phyloP scores from a whole-genome alignment of 2,888 invertebrate species.

The Leptinotarsa peninsularis region DNA sequence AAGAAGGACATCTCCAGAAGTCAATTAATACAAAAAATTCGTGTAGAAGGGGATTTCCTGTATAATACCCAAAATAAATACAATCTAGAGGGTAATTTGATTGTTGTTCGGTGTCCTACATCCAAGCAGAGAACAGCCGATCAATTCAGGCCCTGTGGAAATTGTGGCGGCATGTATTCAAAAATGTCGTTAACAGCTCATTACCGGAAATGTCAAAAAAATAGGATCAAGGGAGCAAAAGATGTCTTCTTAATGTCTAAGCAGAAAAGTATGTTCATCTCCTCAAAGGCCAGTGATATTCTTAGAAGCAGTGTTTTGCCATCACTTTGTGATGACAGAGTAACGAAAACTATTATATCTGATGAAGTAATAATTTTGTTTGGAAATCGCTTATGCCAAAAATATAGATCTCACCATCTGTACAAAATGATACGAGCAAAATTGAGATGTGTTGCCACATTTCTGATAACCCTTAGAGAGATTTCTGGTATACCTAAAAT shows the following conservation, averaged over 20 bases:
- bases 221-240: constrained; percentile 12
- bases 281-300: constrained; percentile 24
- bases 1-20: constrained; percentile 13
- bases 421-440: constrained; percentile 26
- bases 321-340: constrained; percentile 20
- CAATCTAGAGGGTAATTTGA: constrained; percentile 26
- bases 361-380: constrained; percentile 29
- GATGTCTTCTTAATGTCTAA: constrained; percentile 17
- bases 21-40: constrained; percentile 14
- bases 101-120: constrained; percentile 24
- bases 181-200: constrained; percentile 22
- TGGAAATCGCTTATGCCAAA: constrained; percentile 30
- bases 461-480: too few relatives aligned
- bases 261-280: constrained; percentile 18
- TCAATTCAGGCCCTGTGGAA: constrained; percentile 24
- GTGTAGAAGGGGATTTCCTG: constrained; percentile 22
- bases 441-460: too few relatives aligned
- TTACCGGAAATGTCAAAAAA: constrained; percentile 24
- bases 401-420: constrained; percentile 32
- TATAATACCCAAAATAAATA: constrained; percentile 24
- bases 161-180: constrained; percentile 29
- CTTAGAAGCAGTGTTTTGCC: constrained; percentile 29
- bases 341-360: constrained; percentile 5
- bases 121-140: constrained; percentile 22
- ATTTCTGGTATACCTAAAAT: too few relatives aligned